phyloP scores from a whole-genome alignment of 2,888 invertebrate species.

The Unio pictorum region DNA sequence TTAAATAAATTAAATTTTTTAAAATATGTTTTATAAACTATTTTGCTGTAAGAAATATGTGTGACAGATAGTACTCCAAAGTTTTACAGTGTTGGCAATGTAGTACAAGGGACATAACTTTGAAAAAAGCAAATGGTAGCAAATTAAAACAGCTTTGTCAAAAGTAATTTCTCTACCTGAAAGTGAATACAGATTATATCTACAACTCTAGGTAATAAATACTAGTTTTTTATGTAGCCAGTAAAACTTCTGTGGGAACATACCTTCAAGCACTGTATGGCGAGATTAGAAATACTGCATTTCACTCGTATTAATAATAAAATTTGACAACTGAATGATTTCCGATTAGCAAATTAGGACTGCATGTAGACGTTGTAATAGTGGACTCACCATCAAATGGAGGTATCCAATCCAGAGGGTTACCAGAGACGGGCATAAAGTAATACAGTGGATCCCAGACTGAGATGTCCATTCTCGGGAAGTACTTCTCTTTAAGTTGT shows the following conservation, averaged over 20 bases:
- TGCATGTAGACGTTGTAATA: too few relatives aligned
- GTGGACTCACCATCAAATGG: slow-evolving; percentile 84
- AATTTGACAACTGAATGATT: too few relatives aligned
- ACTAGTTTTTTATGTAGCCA: too few relatives aligned
- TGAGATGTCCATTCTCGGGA: slow-evolving; percentile 65
- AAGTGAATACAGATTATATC: neutral
- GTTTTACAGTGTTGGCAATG: too few relatives aligned
- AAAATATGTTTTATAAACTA: too few relatives aligned
- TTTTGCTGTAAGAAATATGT: too few relatives aligned
- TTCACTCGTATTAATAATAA: neutral
- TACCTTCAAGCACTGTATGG: neutral
- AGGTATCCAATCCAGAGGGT: slow-evolving; percentile 85
- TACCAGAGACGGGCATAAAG: slow-evolving; percentile 78
- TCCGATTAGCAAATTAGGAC: too few relatives aligned
- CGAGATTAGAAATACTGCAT: neutral
- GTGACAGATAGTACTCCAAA: too few relatives aligned
- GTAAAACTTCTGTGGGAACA: too few relatives aligned
- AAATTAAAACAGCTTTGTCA: neutral
- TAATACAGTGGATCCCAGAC: slow-evolving; percentile 86
- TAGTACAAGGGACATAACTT: too few relatives aligned
- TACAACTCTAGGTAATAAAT: neutral
- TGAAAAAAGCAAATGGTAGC: too few relatives aligned
- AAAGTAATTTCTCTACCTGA: neutral
- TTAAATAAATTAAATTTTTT: too few relatives aligned
- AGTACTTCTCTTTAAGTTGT: slow-evolving; percentile 30